Percentiles rank a stretch among this genome's conserved stretches.
phyloP scores from a whole-genome alignment of 2,113 vertebrate genomes.

The Mormoops blainvillei region DNA sequence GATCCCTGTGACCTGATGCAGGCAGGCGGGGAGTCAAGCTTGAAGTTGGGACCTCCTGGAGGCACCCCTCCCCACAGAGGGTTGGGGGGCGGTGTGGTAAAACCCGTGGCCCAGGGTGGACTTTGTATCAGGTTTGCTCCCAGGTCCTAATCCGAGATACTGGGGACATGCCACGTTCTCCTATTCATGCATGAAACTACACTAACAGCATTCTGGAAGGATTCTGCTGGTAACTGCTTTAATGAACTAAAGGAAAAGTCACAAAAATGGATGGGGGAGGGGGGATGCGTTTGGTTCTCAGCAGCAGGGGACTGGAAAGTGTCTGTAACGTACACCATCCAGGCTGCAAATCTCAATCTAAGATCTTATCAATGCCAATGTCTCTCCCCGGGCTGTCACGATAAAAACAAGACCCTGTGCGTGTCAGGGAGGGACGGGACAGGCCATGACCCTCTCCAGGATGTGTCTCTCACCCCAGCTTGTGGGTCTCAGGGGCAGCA shows the following conservation, averaged over 20 bases:
- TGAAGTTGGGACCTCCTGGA: neutral
- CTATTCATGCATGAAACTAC: neutral
- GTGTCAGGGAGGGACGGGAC: accelerated
- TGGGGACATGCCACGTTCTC: neutral
- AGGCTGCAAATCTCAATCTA: neutral
- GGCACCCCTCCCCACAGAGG: neutral
- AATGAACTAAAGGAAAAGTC: neutral
- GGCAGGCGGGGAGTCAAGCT: neutral
- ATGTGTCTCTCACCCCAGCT: neutral
- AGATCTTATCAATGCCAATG: neutral
- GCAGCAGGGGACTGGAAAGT: neutral
- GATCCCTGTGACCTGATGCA: neutral
- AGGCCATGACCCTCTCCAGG: neutral
- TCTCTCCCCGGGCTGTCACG: neutral
- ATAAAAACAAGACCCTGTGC: neutral
- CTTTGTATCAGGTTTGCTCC: neutral
- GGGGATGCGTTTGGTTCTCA: neutral
- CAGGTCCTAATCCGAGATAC: neutral
- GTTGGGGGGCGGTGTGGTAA: neutral
- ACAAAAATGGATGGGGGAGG: neutral
- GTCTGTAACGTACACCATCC: neutral
- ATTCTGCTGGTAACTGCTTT: neutral
- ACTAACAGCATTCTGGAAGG: neutral
- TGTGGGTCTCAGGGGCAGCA: neutral
- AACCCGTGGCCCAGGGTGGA: accelerated